Conservation (phyloP, 2,113 vertebrate genomes). For the Cinclus mexicanus region DNA sequence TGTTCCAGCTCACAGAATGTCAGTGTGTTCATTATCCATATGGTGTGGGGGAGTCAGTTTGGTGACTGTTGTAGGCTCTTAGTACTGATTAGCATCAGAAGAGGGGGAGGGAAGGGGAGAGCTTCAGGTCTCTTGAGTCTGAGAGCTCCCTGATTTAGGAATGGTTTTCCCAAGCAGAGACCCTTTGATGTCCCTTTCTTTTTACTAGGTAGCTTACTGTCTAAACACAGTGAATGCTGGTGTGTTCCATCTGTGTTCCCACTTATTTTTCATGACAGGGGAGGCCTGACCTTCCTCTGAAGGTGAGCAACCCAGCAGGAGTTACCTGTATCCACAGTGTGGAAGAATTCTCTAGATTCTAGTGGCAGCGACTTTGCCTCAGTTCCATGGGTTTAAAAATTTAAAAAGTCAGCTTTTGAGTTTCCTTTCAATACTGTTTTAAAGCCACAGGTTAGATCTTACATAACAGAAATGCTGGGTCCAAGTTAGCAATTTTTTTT, state of each 20-base stretch:
- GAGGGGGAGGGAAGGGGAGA: not conserved
- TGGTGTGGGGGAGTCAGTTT: not conserved
- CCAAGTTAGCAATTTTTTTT: not conserved
- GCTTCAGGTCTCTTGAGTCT: not conserved
- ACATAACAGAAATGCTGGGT: not conserved
- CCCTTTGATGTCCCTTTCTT: not conserved
- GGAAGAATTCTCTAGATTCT: not conserved
- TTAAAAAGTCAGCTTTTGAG: not conserved
- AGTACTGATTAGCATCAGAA: slow-evolving; percentile 5
- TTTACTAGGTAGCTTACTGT: not conserved
- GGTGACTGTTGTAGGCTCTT: not conserved
- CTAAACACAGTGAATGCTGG: accelerated
- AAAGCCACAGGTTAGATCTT: not conserved
- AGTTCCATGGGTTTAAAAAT: not conserved
- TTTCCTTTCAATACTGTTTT: not conserved
- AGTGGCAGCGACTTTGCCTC: not conserved
- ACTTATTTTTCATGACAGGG: not conserved
- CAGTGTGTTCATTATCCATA: not conserved
- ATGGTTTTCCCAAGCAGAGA: not conserved
- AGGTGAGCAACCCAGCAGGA: not conserved
- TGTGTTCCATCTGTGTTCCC: not conserved
- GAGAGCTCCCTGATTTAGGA: not conserved
- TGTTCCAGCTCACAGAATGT: not conserved
- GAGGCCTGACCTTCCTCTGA: not conserved
- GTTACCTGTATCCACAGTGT: not conserved